Conservation (phyloP, 2,113 vertebrate genomes). For the Vidua macroura region DNA sequence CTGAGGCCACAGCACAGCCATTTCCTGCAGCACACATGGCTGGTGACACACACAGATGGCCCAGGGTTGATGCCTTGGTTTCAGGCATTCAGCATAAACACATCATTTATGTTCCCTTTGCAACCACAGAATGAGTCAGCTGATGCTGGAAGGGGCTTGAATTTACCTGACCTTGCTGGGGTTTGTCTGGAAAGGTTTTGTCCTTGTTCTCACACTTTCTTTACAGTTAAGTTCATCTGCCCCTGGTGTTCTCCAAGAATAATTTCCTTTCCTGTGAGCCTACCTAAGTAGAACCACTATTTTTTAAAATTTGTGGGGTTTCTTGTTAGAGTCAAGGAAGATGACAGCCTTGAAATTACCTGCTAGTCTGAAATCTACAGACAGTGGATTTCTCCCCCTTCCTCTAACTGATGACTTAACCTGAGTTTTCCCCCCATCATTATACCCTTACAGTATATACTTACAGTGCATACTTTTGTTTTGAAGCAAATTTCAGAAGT, state of each 20-base stretch:
- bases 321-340: background rate
- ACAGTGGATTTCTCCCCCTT: background rate
- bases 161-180: constrained; percentile 7
- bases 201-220: background rate
- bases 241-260: background rate
- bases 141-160: background rate
- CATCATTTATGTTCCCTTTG: background rate
- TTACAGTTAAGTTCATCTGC: background rate
- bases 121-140: background rate
- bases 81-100: background rate
- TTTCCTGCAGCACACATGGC: background rate
- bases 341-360: background rate
- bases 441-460: background rate
- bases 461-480: background rate
- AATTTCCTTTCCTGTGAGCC: background rate
- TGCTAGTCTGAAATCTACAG: background rate
- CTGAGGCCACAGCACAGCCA: background rate
- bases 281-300: background rate
- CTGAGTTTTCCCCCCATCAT: background rate
- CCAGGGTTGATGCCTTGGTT: background rate
- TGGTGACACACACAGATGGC: background rate
- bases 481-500: background rate
- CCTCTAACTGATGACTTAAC: background rate
- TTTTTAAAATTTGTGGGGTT: background rate
- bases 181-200: background rate